A percentile compares a stretch with the other conserved stretches of the same genome.
phyloP scores from a whole-genome alignment of 2,113 vertebrate genomes.

The Daubentonia madagascariensis region DNA sequence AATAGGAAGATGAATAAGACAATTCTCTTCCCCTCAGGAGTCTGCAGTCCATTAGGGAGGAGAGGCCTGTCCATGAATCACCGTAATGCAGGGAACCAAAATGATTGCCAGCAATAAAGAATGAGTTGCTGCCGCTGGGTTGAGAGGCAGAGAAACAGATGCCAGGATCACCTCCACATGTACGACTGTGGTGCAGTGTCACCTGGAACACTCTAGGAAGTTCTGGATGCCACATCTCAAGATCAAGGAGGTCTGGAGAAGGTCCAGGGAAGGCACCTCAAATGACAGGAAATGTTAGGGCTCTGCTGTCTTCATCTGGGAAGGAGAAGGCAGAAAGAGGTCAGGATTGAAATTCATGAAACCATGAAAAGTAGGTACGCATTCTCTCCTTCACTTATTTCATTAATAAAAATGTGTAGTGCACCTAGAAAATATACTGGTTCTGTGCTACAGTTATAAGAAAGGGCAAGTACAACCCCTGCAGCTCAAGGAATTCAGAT shows the following conservation, averaged over 20 bases:
- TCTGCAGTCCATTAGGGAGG: conserved; percentile 27
- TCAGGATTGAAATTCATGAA: neutral
- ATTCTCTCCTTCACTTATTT: neutral
- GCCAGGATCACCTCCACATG: neutral
- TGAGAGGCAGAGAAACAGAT: neutral
- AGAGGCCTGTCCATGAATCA: conserved; percentile 34
- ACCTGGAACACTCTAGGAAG: neutral
- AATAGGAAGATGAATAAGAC: conserved; percentile 46
- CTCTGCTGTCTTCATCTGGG: neutral
- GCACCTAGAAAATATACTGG: neutral
- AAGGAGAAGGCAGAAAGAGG: neutral
- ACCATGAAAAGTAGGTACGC: neutral
- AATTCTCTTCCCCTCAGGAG: conserved; percentile 14
- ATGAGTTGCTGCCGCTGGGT: neutral
- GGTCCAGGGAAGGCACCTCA: neutral
- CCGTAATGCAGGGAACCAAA: neutral
- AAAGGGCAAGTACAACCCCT: neutral
- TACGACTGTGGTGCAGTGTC: neutral
- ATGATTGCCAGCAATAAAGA: neutral
- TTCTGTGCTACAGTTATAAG: neutral
- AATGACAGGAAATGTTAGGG: no score
- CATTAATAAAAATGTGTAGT: neutral
- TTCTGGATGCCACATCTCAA: neutral
- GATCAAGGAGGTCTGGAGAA: neutral
- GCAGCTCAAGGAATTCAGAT: neutral